Conservation (phyloP, 2,113 vertebrate species). For the Oreotrochilus melanogaster region DNA sequence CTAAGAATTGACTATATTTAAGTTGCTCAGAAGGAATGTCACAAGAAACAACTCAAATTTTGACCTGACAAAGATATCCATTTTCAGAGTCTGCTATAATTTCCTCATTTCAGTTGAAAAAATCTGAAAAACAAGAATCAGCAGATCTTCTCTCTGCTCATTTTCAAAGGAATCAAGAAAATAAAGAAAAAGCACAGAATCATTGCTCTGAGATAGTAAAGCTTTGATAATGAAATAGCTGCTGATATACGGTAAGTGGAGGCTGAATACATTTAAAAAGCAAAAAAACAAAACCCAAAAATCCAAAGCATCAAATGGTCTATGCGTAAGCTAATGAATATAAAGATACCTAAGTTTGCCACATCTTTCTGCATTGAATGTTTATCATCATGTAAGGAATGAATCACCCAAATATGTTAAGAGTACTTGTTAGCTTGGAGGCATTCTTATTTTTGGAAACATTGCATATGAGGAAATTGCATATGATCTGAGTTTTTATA, state of each 20-base stretch:
- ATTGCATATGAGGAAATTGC: constrained; percentile 22
- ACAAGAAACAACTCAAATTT: neutral
- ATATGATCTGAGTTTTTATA: neutral
- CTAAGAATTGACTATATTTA: neutral
- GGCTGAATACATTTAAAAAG: neutral
- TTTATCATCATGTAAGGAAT: neutral
- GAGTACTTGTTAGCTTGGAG: constrained; percentile 34
- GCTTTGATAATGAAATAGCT: neutral
- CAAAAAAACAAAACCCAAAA: neutral
- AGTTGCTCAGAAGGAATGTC: neutral
- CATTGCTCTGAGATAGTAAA: neutral
- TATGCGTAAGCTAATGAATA: neutral
- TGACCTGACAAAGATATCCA: neutral
- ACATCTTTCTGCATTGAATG: neutral
- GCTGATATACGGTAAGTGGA: neutral
- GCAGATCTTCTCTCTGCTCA: neutral
- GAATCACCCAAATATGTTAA: constrained; percentile 5
- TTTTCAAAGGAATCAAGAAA: constrained; percentile 10
- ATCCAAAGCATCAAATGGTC: neutral
- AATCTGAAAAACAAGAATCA: neutral
- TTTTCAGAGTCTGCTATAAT: neutral
- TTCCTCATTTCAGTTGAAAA: neutral
- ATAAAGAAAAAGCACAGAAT: neutral
- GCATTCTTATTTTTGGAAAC: neutral
- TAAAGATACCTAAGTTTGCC: neutral